Percentiles rank a stretch among this genome's conserved stretches.
phyloP scores from a whole-genome alignment of 2,113 vertebrate genomes.

The Psettodes erumei region DNA sequence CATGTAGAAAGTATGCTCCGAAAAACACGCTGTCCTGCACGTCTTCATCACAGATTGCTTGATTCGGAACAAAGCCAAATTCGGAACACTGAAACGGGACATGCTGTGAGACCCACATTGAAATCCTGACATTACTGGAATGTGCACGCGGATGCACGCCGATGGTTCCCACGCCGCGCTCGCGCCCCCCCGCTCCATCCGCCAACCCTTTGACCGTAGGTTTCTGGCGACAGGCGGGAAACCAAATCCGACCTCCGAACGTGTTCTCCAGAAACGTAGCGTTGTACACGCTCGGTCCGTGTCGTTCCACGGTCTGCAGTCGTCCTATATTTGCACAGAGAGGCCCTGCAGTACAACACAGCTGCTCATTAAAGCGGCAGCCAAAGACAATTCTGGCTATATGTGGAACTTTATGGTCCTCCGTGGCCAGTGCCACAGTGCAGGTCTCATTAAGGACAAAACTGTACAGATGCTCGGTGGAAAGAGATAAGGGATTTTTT shows the following conservation, averaged over 20 bases:
- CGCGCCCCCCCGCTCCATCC: too few species aligned
- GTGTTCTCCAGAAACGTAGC: background rate
- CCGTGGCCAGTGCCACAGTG: constrained; percentile 2
- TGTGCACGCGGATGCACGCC: too few species aligned
- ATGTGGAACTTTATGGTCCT: constrained; percentile 40
- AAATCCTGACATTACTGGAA: too few species aligned
- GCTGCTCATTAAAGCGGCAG: constrained; percentile 41
- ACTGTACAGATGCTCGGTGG: constrained; percentile 54
- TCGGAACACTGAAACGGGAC: too few species aligned
- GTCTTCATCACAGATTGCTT: background rate
- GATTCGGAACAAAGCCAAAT: background rate
- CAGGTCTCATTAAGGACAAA: constrained; percentile 54
- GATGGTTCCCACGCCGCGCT: too few species aligned
- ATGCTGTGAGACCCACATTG: too few species aligned
- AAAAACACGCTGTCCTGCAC: too few species aligned
- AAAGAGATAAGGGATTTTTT: constrained; percentile 37
- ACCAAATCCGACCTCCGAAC: background rate
- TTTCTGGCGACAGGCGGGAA: background rate
- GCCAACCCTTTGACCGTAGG: background rate
- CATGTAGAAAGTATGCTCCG: background rate
- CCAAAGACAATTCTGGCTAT: constrained; percentile 40
- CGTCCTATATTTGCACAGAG: constrained; percentile 20
- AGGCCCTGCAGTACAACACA: constrained; percentile 30
- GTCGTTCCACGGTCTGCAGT: background rate
- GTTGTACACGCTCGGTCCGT: background rate